These are phyloP conservation scores for Chouioia cunea DNA, from an alignment of 2,888 invertebrate species.

Conservation along the genomic window DNA sequence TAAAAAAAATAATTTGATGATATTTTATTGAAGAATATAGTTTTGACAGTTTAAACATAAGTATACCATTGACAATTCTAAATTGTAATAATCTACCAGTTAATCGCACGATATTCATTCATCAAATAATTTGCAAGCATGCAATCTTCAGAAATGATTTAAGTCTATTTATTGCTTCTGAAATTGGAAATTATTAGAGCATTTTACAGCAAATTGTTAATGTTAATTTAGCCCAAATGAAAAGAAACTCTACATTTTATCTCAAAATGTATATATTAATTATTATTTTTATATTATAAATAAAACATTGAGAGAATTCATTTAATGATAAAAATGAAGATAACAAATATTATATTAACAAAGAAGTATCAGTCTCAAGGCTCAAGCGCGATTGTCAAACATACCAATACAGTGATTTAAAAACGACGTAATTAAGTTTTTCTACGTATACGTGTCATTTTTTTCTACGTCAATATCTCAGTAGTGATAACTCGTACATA, in stretches of 20 bases:
- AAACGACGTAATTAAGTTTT: conserved; percentile 45
- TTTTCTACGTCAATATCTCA: conserved; percentile 2
- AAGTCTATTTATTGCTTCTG: conserved; percentile 13
- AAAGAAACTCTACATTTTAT: not conserved
- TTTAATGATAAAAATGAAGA: not conserved
- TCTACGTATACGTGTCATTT: not conserved
- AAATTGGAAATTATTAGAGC: conserved; percentile 1
- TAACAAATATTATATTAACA: conserved; percentile 12
- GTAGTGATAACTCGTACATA: no score
- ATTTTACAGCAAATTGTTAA: no score
- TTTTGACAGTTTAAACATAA: conserved; percentile 57
- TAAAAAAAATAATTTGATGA: conserved; percentile 48
- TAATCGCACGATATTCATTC: not conserved
- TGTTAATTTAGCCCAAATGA: not conserved
- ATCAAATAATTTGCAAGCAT: no score
- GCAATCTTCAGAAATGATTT: not conserved
- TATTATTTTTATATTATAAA: not conserved
- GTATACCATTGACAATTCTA: conserved; percentile 5
- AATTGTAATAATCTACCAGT: not conserved
- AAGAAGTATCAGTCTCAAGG: conserved; percentile 57
- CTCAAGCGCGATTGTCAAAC: conserved; percentile 64
- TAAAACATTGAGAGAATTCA: conserved; percentile 1
- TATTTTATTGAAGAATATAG: conserved; percentile 58
- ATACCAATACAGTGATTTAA: conserved; percentile 51
- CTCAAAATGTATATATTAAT: not conserved